These are phyloP conservation scores for Callyntrura sp. DNA, from an alignment of 2,888 invertebrate species.

Conservation along the genomic window DNA sequence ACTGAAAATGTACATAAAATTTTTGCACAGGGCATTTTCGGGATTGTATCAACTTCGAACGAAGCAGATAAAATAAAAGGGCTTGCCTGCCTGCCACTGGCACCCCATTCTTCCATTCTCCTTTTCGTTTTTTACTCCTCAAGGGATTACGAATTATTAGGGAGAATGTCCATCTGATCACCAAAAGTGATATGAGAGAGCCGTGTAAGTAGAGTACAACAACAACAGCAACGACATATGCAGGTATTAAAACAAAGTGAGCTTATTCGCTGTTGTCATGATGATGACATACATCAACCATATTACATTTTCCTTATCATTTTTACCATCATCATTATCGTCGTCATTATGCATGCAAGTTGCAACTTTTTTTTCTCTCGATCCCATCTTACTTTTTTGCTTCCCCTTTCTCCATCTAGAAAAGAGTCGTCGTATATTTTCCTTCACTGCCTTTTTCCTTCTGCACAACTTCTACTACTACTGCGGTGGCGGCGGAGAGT, in stretches of 20 bases:
- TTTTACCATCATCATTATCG: conserved; percentile 25
- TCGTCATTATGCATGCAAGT: conserved; percentile 49
- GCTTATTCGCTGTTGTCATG: conserved; percentile 20
- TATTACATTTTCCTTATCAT: conserved; percentile 53
- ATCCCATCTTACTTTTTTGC: background rate
- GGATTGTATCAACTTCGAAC: background rate
- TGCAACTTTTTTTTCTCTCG: conserved; percentile 53
- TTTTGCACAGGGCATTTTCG: conserved; percentile 41
- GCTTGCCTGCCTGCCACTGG: conserved; percentile 54
- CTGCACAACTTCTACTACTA: background rate
- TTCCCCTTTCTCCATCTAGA: conserved; percentile 33
- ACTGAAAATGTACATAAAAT: conserved; percentile 1
- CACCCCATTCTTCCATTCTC: conserved; percentile 34
- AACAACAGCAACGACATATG: background rate
- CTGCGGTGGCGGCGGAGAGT: background rate
- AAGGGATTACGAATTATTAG: background rate
- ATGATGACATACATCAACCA: conserved; percentile 60
- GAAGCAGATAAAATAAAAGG: conserved; percentile 17
- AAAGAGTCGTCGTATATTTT: too few relatives aligned
- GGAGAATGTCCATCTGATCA: conserved; percentile 20
- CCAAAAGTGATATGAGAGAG: background rate
- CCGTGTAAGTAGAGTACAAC: background rate
- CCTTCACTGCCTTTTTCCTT: too few relatives aligned
- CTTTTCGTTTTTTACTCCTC: background rate
- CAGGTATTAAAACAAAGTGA: conserved; percentile 10